phyloP scores from a whole-genome alignment of 1,140 invertebrate genomes.

The Ditylenchus dipsaci region DNA sequence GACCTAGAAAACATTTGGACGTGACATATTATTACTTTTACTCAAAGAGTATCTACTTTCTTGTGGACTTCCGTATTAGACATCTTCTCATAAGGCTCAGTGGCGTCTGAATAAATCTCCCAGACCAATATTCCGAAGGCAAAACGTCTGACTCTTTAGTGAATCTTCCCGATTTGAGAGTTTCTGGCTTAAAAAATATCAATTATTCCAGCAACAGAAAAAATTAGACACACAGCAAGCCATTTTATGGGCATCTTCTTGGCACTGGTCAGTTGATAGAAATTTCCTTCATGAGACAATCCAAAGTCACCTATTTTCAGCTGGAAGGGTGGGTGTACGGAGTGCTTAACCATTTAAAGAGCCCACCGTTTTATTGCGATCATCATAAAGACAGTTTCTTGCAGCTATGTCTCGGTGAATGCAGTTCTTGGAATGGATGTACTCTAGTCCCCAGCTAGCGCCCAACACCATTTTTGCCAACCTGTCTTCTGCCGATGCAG shows the following conservation, averaged over 20 bases:
- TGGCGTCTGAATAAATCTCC: neutral
- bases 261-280: slow-evolving; percentile 20
- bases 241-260: slow-evolving; percentile 30
- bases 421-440: slow-evolving; percentile 44
- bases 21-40: too few species aligned
- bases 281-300: slow-evolving; percentile 24
- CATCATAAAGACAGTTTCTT: slow-evolving; percentile 43
- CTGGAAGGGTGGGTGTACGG: neutral
- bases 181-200: slow-evolving; percentile 29
- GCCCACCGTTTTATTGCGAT: slow-evolving; percentile 19
- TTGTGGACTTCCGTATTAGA: neutral
- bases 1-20: too few species aligned
- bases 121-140: slow-evolving; percentile 13
- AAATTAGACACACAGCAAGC: neutral
- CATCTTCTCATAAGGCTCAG: neutral
- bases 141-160: slow-evolving; percentile 33
- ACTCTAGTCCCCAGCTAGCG: slow-evolving; percentile 42
- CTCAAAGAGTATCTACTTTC: too few species aligned
- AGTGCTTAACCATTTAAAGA: neutral
- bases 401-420: slow-evolving; percentile 49
- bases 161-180: slow-evolving; percentile 17
- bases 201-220: too few species aligned
- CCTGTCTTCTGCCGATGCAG: neutral
- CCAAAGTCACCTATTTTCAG: slow-evolving; percentile 45
- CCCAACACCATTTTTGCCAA: neutral